These are phyloP conservation scores for Macaca mulatta DNA, from an alignment of 2,113 vertebrate species.

Conservation along the genomic window DNA sequence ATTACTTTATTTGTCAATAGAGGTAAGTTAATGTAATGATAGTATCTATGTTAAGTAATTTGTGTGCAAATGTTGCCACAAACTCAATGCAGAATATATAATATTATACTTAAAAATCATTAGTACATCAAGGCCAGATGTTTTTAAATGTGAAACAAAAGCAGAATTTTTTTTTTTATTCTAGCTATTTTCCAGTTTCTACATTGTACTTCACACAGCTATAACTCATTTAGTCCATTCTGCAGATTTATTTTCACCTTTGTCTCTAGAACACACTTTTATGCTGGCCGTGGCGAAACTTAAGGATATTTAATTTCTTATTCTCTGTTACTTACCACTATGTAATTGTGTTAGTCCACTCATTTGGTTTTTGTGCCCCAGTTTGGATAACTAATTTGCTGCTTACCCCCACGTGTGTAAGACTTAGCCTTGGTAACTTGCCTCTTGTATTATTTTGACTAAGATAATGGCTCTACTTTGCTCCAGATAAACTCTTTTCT, in stretches of 20 bases:
- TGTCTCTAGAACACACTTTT: not conserved
- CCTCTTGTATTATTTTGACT: not conserved
- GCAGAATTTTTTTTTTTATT: not conserved
- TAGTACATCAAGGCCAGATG: rapidly evolving
- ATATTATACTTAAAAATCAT: not conserved
- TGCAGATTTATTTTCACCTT: not conserved
- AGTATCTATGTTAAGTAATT: not conserved
- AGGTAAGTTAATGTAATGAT: not conserved
- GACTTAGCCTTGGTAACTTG: not conserved
- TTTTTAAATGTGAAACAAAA: not conserved
- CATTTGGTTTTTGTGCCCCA: not conserved
- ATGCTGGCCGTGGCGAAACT: not conserved
- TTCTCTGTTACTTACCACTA: not conserved
- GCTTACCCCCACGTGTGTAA: not conserved
- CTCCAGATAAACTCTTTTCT: not conserved
- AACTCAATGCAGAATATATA: not conserved
- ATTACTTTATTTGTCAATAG: not conserved
- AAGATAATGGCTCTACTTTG: not conserved
- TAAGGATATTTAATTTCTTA: not conserved
- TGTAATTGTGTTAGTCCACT: not conserved
- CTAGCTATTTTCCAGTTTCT: not conserved
- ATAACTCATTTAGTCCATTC: not conserved
- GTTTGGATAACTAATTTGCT: not conserved
- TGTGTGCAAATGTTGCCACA: not conserved
- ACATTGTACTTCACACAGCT: not conserved